Percentiles rank a stretch among this genome's conserved stretches.
Conservation (phyloP, 2,113 vertebrate genomes). For the Podilymbus podiceps region DNA sequence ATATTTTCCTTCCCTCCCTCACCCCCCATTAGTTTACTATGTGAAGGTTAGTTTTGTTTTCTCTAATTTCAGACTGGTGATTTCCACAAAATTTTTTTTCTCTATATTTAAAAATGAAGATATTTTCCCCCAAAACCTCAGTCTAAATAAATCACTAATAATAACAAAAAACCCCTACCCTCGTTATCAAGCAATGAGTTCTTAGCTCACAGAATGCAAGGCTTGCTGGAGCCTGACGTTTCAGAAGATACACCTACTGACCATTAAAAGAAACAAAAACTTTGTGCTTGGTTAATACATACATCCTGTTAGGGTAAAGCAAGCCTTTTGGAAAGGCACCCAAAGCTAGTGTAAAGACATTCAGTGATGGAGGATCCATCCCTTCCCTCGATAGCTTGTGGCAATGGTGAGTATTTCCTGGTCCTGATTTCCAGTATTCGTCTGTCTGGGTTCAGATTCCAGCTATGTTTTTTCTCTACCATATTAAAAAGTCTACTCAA, state of each 20-base stretch:
- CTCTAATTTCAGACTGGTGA: neutral
- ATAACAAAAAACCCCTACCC: neutral
- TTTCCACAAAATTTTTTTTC: neutral
- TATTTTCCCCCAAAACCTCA: neutral
- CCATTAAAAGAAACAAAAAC: neutral
- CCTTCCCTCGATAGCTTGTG: neutral
- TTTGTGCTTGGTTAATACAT: neutral
- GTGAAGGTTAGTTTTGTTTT: neutral
- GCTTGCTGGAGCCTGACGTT: neutral
- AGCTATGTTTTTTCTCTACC: neutral
- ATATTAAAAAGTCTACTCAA: neutral
- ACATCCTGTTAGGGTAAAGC: neutral
- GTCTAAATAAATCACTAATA: neutral
- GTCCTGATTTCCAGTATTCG: neutral
- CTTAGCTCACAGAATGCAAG: neutral
- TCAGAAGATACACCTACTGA: neutral
- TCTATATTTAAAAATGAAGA: neutral
- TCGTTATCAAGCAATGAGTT: neutral
- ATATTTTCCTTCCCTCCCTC: neutral
- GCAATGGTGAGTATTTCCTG: neutral
- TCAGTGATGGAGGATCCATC: neutral
- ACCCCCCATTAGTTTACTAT: neutral
- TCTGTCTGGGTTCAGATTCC: neutral
- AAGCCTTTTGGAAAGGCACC: neutral
- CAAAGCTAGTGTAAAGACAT: neutral